Percentiles rank a stretch among this genome's conserved stretches.
Evolutionary conservation across 2,888 invertebrate genomes (phyloP).

Genomic region (Tipula lateralis): DNA sequence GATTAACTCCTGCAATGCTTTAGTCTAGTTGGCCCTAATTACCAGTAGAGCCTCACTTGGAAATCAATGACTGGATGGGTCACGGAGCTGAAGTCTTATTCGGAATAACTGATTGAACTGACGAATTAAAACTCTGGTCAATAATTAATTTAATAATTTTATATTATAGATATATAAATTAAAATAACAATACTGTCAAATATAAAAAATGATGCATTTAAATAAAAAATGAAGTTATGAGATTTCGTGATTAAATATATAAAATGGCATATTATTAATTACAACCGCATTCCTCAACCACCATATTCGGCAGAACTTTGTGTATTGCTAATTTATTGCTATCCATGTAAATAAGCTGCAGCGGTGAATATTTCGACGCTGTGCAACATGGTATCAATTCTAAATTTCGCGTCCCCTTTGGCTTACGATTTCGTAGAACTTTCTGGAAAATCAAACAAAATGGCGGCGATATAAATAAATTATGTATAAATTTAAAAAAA

Average conservation of each 20-base stretch:
- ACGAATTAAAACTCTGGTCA: too few relatives aligned
- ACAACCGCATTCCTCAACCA: constrained; percentile 87
- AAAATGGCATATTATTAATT: constrained; percentile 40
- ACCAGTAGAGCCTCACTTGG: too few relatives aligned
- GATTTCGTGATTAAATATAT: not conserved
- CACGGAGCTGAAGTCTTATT: too few relatives aligned
- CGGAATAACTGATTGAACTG: too few relatives aligned
- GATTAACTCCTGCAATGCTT: too few relatives aligned
- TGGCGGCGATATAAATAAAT: not conserved
- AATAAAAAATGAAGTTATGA: not conserved
- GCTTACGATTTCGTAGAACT: constrained; percentile 57
- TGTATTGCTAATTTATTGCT: constrained; percentile 72
- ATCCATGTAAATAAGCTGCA: constrained; percentile 75
- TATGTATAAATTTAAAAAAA: constrained; percentile 36
- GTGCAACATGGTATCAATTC: constrained; percentile 82
- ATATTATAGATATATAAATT: not conserved
- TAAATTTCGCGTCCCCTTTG: constrained; percentile 50
- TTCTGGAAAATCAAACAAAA: constrained; percentile 60
- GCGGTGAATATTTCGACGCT: constrained; percentile 73
- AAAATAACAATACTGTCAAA: not conserved
- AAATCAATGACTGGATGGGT: too few relatives aligned
- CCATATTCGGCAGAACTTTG: constrained; percentile 81
- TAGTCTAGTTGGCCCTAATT: too few relatives aligned
- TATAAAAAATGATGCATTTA: not conserved
- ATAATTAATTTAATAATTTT: not conserved